Conservation (phyloP, 23 tunicate species). For the Oikopleura vanhoeffeni region DNA sequence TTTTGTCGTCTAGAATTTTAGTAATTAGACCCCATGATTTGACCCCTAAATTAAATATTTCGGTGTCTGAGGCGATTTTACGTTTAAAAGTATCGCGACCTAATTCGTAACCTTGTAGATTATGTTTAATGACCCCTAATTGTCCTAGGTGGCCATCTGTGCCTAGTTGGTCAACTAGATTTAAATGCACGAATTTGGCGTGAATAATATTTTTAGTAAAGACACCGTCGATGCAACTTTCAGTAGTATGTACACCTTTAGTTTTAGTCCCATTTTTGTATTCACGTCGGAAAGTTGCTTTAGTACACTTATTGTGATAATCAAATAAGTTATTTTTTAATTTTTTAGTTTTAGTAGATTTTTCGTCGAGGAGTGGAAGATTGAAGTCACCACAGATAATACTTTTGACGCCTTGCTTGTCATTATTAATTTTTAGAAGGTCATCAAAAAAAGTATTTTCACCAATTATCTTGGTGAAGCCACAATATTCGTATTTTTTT, state of each 20-base stretch:
- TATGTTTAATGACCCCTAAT: background rate
- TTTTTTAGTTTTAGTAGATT: background rate
- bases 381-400: background rate
- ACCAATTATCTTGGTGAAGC: background rate
- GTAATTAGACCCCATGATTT: background rate
- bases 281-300: background rate
- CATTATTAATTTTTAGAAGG: background rate
- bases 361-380: background rate
- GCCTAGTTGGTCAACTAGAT: background rate
- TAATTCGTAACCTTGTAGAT: background rate
- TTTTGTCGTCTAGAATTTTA: background rate
- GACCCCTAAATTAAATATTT: background rate
- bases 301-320: background rate
- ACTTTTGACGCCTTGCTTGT: background rate
- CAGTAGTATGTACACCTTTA: background rate
- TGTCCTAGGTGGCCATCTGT: background rate
- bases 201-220: background rate
- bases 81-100: background rate
- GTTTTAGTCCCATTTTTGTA: background rate
- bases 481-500: background rate
- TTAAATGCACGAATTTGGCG: background rate
- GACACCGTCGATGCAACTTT: background rate
- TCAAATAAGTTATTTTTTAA: background rate
- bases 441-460: background rate
- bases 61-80: background rate